Evolutionary conservation across 2,113 vertebrate genomes (phyloP), one percentile per base, ranked within the genome.

Genomic region (Erythrocebus patas): DNA sequence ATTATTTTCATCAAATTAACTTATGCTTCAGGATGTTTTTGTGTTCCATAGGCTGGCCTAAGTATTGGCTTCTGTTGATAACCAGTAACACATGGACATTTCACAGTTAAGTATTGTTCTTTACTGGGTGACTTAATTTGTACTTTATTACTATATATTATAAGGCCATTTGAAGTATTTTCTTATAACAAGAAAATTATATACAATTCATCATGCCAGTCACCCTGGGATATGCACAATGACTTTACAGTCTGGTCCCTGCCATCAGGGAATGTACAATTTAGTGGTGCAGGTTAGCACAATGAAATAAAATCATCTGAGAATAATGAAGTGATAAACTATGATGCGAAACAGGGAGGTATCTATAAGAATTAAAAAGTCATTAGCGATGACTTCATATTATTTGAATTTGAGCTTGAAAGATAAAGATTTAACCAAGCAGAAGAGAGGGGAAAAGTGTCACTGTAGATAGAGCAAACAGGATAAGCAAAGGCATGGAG

Each of bases 1-100:
- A 68, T 79, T 92, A 64, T 93, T 92, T 97, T 93, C 22, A 88
- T 59, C 43, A 96, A 61, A 64, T 93, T 75, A 81, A 89, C 16
- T 38, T 90, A 43, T 32, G 13, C 32, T 55, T 79, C 72, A 85
- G 14, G 45, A 30, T 48, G 11, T 85, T 88, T 76, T 30, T 16
- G 40, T 80, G 25, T 55, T 95, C 40, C 6, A 11, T 48, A 35
- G 57, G 6, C 22, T 82, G 10, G 30, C 27, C 55, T 55, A 66
- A 91, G 14, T 64, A 25, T 20, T 79, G 52, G 38, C n/a, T 91
- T 94, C 59, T 88, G 2, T 45, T 72, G 22, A 55, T 18, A 81
- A 57, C 78, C 79, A 80, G 17, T 8, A 16, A 48, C 84, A 22
- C 22, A 30, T 57, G 66, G 10, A 84, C 8, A 38, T 81, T 88